Percentiles rank a stretch among this genome's conserved stretches.
Conservation (phyloP, 2,888 invertebrate species). For the Oxystoma pomonae region DNA sequence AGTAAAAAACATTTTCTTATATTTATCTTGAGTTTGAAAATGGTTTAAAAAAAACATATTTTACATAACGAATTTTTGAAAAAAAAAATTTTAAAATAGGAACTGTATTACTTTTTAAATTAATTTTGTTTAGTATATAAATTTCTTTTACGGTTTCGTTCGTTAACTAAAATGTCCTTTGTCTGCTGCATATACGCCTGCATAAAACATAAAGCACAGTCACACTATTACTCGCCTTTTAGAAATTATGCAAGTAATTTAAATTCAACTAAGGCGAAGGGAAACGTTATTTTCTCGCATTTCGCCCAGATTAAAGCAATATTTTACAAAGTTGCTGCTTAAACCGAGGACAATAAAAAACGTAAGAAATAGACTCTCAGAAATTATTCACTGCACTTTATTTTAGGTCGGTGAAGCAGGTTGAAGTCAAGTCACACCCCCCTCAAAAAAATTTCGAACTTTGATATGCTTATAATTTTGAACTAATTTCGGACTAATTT, state of each 20-base stretch:
- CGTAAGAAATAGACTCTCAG: background rate
- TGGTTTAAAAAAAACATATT: too few species aligned
- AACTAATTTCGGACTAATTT: too few species aligned
- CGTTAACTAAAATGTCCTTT: background rate
- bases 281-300: slow-evolving; percentile 45
- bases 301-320: slow-evolving; percentile 49
- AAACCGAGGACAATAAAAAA: slow-evolving; percentile 41
- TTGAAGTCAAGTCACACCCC: too few species aligned
- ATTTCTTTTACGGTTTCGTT: background rate
- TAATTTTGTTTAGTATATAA: background rate
- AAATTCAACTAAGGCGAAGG: slow-evolving; percentile 48
- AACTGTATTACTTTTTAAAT: too few species aligned
- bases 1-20: too few species aligned
- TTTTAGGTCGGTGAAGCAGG: too few species aligned
- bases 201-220: slow-evolving; percentile 20
- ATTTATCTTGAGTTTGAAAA: too few species aligned
- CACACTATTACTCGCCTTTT: slow-evolving; percentile 28
- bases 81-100: too few species aligned
- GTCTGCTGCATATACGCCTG: slow-evolving; percentile 10
- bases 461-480: too few species aligned
- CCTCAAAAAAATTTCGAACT: too few species aligned
- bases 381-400: too few species aligned
- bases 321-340: slow-evolving; percentile 43
- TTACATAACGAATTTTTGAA: too few species aligned
- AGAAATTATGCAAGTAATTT: slow-evolving; percentile 47